Evolutionary conservation across 2,797 vertebrate genomes (phyloP), one percentile per base, ranked within the genome.

Genomic region (Eulemur rubriventer): DNA sequence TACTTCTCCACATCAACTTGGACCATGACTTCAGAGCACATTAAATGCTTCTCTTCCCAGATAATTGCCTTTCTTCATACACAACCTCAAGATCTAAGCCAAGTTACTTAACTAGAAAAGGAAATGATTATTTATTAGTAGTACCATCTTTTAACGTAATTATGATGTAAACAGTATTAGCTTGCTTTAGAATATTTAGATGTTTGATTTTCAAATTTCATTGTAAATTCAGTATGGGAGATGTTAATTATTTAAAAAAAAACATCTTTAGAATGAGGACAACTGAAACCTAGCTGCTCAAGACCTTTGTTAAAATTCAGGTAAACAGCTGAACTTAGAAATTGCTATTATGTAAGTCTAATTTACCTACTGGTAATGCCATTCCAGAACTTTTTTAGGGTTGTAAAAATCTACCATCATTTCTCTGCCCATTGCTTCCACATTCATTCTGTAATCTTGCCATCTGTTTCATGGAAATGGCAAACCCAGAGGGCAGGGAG

Each of bases 381-480:
- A n/a, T n/a, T 81, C 30, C 16, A 14, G 82, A 89, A 87, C 33
- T 3, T 91, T 95, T 65, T 89, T 63, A 89, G 46, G 28, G 20
- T 46, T 88, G 46, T 87, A 76, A 91, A 96, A 93, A 59, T 85
- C 86, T 48, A 18, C 57, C 35, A 0, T 85, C 67, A 78, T 91
- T 95, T 95, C 70, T 50, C 70, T 95, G 79, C 86, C 69, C 43
- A 63, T 59, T 50, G 28, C 76, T 83, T 59, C 55, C 59, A 46
- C 88, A 75, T 93, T 91, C 91, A 75, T 95, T 87, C 69, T 81
- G 70, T 92, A 94, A 96, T 95, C 95, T 83, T 10, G 9, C 93
- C 94, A 92, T 95, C 96, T 97, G 93, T 88, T 95, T 89, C 84
- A 12, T 46, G 90, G 76, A 95, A 95, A 90, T 90, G 95, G 86